A percentile compares a stretch with the other conserved stretches of the same genome.
Conservation (phyloP, 2,113 vertebrate genomes). For the Plectropomus leopardus region DNA sequence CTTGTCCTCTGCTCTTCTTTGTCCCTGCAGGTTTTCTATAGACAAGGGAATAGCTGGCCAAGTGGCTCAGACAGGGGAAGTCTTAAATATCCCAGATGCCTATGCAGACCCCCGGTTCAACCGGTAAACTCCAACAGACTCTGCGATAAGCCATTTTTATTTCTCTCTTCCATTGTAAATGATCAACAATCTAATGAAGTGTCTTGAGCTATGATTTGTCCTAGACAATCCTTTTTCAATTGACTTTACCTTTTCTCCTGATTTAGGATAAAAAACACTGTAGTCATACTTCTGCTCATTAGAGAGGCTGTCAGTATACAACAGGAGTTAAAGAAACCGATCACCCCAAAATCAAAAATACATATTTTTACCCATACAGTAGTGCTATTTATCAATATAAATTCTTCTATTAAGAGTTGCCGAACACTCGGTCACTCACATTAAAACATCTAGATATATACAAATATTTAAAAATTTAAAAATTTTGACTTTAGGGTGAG, state of each 20-base stretch:
- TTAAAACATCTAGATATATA: no score
- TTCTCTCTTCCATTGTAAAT: background rate
- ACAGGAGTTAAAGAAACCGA: background rate
- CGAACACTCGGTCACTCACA: no score
- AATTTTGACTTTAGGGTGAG: no score
- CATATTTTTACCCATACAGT: no score
- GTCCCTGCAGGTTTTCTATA: conserved; percentile 94
- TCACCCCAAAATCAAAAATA: no score
- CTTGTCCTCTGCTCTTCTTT: background rate
- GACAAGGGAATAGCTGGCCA: conserved; percentile 99
- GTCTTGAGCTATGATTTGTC: background rate
- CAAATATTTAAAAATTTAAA: no score
- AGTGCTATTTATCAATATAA: no score
- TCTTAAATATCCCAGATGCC: conserved; percentile 98
- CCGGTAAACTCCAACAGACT: conserved; percentile 85
- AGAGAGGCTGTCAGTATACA: background rate
- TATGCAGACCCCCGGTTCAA: conserved; percentile 99
- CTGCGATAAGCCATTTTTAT: background rate
- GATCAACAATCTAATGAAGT: background rate
- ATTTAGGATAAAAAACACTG: background rate
- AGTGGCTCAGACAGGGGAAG: conserved; percentile 96
- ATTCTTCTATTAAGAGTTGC: no score
- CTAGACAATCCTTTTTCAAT: background rate
- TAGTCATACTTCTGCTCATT: background rate
- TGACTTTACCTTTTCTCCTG: background rate